Conservation (phyloP, 1,140 invertebrate genomes). For the Pseudomyrmex concolor region DNA sequence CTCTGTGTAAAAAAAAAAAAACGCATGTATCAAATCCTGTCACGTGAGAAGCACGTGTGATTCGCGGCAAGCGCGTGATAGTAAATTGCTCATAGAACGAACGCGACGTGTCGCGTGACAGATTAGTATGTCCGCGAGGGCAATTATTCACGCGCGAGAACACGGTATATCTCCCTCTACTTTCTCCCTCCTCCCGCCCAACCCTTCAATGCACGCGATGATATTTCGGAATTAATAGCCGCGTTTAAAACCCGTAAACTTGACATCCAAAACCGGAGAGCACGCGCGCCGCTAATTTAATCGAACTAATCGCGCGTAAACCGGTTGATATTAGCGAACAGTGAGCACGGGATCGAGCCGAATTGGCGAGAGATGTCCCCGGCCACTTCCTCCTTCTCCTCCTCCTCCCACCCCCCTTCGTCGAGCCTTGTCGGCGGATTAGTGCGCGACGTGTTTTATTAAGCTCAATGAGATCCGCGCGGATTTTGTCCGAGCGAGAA, state of each 20-base stretch:
- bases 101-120: slow-evolving; percentile 39
- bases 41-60: slow-evolving; percentile 34
- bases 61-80: slow-evolving; percentile 11
- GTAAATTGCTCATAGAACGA: slow-evolving; percentile 28
- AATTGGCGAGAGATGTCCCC: slow-evolving; percentile 47
- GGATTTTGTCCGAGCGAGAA: not conserved
- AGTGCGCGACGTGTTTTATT: slow-evolving; percentile 17
- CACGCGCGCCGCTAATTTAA: slow-evolving; percentile 62
- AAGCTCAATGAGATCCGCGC: not conserved
- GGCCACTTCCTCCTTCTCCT: too few relatives aligned
- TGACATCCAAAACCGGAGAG: slow-evolving; percentile 5
- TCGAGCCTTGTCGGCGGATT: slow-evolving; percentile 9
- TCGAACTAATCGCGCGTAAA: slow-evolving; percentile 52
- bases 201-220: slow-evolving; percentile 12
- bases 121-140: slow-evolving; percentile 28
- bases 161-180: not conserved
- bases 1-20: too few relatives aligned
- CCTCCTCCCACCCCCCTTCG: too few relatives aligned
- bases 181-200: not conserved
- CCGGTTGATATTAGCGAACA: not conserved
- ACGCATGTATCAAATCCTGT: not conserved
- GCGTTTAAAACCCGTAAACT: slow-evolving; percentile 20
- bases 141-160: slow-evolving; percentile 38
- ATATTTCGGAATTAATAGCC: slow-evolving; percentile 52
- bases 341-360: not conserved